A percentile compares a stretch with the other conserved stretches of the same genome.
Conservation (phyloP, 2,888 invertebrate genomes). For the Serripes groenlandicus region DNA sequence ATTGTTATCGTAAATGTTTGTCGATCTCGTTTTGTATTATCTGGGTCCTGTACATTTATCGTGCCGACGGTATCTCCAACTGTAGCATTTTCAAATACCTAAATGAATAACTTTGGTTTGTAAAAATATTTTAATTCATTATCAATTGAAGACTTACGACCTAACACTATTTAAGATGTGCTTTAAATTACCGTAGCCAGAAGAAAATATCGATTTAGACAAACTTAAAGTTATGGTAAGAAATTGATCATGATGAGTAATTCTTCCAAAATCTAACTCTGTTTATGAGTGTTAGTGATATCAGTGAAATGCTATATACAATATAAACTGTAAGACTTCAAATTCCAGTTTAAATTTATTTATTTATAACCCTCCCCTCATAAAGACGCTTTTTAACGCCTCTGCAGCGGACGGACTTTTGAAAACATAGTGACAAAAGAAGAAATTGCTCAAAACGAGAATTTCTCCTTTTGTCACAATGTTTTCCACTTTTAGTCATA, state of each 20-base stretch:
- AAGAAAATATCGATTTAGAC: no score
- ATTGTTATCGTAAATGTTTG: not conserved
- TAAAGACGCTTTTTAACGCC: not conserved
- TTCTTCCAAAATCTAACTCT: no score
- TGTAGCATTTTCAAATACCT: constrained; percentile 9
- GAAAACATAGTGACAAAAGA: not conserved
- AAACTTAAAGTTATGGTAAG: no score
- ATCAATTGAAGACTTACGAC: no score
- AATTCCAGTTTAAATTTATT: no score
- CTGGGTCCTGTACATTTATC: constrained; percentile 31
- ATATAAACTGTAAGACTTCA: no score
- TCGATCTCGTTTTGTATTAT: constrained; percentile 16
- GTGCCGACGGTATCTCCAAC: constrained; percentile 10
- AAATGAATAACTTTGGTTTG: not conserved
- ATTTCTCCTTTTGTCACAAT: not conserved
- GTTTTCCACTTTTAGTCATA: not conserved
- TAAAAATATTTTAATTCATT: not conserved
- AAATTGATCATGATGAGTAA: no score
- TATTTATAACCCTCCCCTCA: not conserved
- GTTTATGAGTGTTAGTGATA: no score
- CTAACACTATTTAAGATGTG: no score
- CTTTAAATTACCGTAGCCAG: no score
- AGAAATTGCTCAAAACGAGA: not conserved
- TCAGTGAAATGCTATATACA: no score
- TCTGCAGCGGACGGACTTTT: not conserved